Evolutionary conservation across 2,797 vertebrate genomes (phyloP).

Genomic region (Platyrinchus mystaceus): DNA sequence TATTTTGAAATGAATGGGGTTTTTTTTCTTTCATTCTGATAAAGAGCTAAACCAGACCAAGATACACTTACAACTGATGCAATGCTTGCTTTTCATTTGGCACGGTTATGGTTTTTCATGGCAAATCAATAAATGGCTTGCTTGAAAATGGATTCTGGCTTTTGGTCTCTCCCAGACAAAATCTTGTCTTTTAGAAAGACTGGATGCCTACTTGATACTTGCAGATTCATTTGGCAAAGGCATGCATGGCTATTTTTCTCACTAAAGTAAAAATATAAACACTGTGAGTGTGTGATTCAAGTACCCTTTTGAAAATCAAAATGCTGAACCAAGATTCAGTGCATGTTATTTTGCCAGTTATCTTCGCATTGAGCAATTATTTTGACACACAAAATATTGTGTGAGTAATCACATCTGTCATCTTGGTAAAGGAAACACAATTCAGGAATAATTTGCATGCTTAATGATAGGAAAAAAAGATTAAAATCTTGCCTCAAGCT

Average conservation of each 20-base stretch:
- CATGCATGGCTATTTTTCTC: slow-evolving; percentile 5
- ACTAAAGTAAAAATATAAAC: not conserved
- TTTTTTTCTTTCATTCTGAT: not conserved
- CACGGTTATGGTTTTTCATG: not conserved
- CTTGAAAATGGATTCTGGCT: not conserved
- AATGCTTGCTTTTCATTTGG: not conserved
- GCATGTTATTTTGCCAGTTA: slow-evolving; percentile 32
- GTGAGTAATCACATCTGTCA: slow-evolving; percentile 56
- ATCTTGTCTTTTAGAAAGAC: not conserved
- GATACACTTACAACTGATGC: not conserved
- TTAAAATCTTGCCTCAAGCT: slow-evolving; percentile 9
- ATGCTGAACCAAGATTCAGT: not conserved
- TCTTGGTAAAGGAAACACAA: not conserved
- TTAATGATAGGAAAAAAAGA: slow-evolving; percentile 2
- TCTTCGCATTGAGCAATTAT: slow-evolving; percentile 17
- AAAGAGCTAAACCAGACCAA: not conserved
- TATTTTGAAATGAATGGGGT: not conserved
- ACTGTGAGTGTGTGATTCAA: not conserved
- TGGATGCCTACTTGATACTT: not conserved
- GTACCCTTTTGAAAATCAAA: not conserved
- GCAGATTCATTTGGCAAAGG: not conserved
- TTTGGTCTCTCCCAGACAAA: not conserved
- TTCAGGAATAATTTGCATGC: slow-evolving; percentile 46
- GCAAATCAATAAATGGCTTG: slow-evolving; percentile 17
- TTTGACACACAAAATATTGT: slow-evolving; percentile 31